Conservation (phyloP, 2,888 invertebrate genomes). For the Tenthredo scrophulariae region DNA sequence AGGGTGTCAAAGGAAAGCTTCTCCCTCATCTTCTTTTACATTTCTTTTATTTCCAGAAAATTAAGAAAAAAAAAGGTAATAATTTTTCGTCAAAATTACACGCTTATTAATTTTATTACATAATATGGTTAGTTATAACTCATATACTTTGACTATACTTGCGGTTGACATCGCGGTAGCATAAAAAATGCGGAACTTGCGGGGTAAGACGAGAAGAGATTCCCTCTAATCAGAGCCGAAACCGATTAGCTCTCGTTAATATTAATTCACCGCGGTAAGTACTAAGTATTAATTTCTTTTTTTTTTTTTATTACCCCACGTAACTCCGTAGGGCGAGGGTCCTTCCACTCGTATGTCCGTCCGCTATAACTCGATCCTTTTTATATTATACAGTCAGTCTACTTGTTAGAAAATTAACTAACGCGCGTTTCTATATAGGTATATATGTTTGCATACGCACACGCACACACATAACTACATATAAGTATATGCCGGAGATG, state of each 20-base stretch:
- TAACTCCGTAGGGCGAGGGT: not conserved
- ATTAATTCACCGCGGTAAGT: slow-evolving; percentile 22
- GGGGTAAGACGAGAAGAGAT: not conserved
- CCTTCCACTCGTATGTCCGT: slow-evolving; percentile 20
- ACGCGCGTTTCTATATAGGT: not conserved
- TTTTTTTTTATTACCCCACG: slow-evolving; percentile 30
- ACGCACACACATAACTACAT: too few relatives aligned
- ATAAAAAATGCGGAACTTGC: not conserved
- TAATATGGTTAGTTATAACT: not conserved
- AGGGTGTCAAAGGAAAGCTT: not conserved
- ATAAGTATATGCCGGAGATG: slow-evolving; percentile 22
- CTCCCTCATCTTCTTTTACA: not conserved
- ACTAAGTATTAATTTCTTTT: not conserved
- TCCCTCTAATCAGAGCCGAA: slow-evolving; percentile 44
- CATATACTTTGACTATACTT: not conserved
- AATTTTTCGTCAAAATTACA: not conserved
- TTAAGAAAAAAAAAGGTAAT: not conserved
- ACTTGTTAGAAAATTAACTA: slow-evolving; percentile 20
- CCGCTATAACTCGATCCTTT: slow-evolving; percentile 20
- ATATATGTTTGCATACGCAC: not conserved
- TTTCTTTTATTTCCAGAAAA: not conserved
- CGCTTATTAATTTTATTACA: not conserved
- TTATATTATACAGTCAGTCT: not conserved
- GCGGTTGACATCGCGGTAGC: not conserved
- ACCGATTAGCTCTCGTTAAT: slow-evolving; percentile 48